phyloP scores from a whole-genome alignment of 2,888 invertebrate species.

The Myopa tessellatipennis region DNA sequence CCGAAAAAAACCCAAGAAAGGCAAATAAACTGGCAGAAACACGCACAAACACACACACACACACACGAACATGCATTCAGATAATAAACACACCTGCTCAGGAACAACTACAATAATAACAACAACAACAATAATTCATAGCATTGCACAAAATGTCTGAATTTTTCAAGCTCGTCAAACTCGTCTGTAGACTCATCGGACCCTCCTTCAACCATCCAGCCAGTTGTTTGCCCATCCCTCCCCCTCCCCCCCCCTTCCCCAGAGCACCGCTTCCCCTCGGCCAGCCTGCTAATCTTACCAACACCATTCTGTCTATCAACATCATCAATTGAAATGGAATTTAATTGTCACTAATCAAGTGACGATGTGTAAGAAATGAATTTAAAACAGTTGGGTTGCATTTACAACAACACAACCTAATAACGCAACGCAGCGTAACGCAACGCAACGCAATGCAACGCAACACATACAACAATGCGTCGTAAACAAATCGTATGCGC shows the following conservation, averaged over 20 bases:
- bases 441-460: background rate
- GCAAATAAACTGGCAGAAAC: too few relatives aligned
- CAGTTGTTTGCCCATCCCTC: too few relatives aligned
- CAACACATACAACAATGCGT: too few relatives aligned
- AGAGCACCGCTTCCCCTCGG: too few relatives aligned
- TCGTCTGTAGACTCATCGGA: too few relatives aligned
- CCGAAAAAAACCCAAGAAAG: background rate
- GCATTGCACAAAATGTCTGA: background rate
- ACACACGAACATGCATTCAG: conserved; percentile 2
- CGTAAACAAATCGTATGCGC: too few relatives aligned
- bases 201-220: too few relatives aligned
- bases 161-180: background rate
- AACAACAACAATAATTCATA: background rate
- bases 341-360: background rate
- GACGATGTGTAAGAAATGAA: background rate
- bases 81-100: background rate
- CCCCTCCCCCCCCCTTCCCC: too few relatives aligned
- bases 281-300: too few relatives aligned
- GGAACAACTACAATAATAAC: background rate
- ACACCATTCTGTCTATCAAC: too few relatives aligned
- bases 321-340: background rate
- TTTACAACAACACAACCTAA: background rate
- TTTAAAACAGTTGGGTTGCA: background rate
- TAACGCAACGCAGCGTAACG: background rate
- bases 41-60: background rate